Percentiles rank a stretch among this genome's conserved stretches.
Conservation (phyloP, 2,113 vertebrate species). For the Melospiza melodia region DNA sequence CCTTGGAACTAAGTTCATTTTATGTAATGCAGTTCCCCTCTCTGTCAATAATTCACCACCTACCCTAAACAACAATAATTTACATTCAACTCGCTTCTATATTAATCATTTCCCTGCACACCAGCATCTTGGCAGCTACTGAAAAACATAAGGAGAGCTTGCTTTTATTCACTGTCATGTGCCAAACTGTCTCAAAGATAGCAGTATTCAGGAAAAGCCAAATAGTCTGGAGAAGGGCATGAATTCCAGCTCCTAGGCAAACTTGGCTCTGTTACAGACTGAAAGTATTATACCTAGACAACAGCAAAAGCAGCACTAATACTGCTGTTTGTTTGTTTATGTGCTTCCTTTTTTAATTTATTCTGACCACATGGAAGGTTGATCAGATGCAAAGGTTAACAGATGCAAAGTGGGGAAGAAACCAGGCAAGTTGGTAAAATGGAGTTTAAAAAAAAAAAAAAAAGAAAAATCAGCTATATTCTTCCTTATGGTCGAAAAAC, state of each 20-base stretch:
- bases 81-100: constrained; percentile 61
- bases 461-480: not conserved
- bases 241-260: constrained; percentile 41
- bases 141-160: constrained; percentile 71
- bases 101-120: constrained; percentile 71
- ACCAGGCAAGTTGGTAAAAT: constrained; percentile 30
- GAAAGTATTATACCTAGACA: constrained; percentile 30
- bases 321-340: not conserved
- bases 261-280: constrained; percentile 7
- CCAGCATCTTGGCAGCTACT: constrained; percentile 69
- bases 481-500: not conserved
- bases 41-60: constrained; percentile 60
- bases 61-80: constrained; percentile 66
- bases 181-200: constrained; percentile 70
- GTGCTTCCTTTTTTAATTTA: constrained; percentile 42
- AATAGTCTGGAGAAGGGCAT: constrained; percentile 49
- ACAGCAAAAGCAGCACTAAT: not conserved
- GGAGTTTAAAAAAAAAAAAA: not conserved
- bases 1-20: constrained; percentile 44
- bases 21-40: constrained; percentile 52
- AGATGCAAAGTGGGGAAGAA: constrained; percentile 46
- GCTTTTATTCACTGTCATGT: constrained; percentile 67
- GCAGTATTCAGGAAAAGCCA: constrained; percentile 60
- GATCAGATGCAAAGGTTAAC: constrained; percentile 15
- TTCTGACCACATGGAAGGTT: constrained; percentile 24